Base-by-base conservation (phyloP, 2,888 invertebrate species). In the Helobdella robusta region DNA sequence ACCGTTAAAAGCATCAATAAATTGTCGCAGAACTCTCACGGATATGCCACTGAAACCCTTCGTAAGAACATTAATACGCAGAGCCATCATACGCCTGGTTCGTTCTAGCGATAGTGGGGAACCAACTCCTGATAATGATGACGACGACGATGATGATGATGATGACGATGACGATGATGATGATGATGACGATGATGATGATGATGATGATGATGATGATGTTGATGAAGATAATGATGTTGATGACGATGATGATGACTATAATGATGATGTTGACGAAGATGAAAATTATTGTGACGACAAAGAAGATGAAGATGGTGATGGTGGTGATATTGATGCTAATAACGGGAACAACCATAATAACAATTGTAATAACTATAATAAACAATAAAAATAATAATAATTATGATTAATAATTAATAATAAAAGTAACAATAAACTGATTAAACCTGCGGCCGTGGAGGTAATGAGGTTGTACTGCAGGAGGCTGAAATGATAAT, bases 31-130 rank as follows among this genome's bases (percentile, higher is more conserved):
- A 18, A 83, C 84, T 60, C 80, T 78, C 23, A 83, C 73, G 0
- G 85, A 84, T 66, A 86, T 84, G 6, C 86, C 86, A 70, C 84
- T 84, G 79, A 83, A 83, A 5, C 86, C 86, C 75, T 86, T 86
- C n/a, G 85, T 84, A 52, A 86, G 76, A 0, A 85, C 83, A 73
- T 86, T 86, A 71, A 86, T 85, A 30, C 85, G 76, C 4, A 86
- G 76, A 0, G 85, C 85, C 52, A 86, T 77, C 65, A 86, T 74
- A 84, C 85, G 85, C 54, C 85, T 77, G 0, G 84, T 83, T 70
- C 83, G 81, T 66, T 83, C 82, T 0, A 84, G 84, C 30, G 83
- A 77, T 66, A 86, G 73, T 1, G 85, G 84, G 54, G 81, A 78
- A 0, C 86, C 86, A 48, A 86, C 85, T 35, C 86, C 86, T 76